These are phyloP conservation scores for Drosophila algonquin DNA, from an alignment of 2,888 invertebrate genomes.

Conservation along the genomic window DNA sequence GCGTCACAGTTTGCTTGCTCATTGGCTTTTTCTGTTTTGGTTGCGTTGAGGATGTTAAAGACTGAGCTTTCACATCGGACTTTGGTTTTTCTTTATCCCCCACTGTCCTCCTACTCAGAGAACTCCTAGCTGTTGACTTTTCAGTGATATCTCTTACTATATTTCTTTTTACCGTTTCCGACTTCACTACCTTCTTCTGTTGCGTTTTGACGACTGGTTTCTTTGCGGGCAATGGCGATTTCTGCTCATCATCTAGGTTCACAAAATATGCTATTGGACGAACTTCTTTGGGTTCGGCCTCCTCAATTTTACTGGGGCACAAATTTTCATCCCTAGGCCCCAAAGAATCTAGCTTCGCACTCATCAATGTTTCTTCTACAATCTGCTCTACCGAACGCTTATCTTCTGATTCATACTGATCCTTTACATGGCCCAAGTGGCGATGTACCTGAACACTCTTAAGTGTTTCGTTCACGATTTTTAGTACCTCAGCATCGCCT, in stretches of 20 bases:
- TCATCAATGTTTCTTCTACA: conserved; percentile 62
- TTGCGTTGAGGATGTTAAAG: conserved; percentile 1
- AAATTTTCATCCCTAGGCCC: not conserved
- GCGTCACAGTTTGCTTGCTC: conserved; percentile 26
- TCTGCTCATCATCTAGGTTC: conserved; percentile 57
- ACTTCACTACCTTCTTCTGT: conserved; percentile 9
- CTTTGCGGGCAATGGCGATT: conserved; percentile 10
- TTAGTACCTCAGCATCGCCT: conserved; percentile 63
- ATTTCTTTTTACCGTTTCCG: not conserved
- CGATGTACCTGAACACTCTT: conserved; percentile 42
- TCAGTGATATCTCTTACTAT: not conserved
- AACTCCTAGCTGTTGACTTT: conserved; percentile 8
- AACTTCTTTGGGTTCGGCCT: conserved; percentile 44
- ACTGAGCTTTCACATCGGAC: conserved; percentile 18
- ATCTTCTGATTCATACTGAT: conserved; percentile 9
- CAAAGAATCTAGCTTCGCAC: conserved; percentile 24
- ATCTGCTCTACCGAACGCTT: conserved; percentile 59
- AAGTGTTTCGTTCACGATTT: conserved; percentile 65
- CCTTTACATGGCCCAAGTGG: conserved; percentile 5
- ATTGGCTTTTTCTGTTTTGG: conserved; percentile 22
- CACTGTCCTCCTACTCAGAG: conserved; percentile 22
- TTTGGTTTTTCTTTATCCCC: conserved; percentile 41
- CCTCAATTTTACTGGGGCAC: not conserved
- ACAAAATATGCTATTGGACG: conserved; percentile 74
- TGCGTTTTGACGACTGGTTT: conserved; percentile 27